Evolutionary conservation across 2,797 vertebrate genomes (phyloP), one percentile per base, ranked within the genome.

Genomic region (Esox masquinongy): DNA sequence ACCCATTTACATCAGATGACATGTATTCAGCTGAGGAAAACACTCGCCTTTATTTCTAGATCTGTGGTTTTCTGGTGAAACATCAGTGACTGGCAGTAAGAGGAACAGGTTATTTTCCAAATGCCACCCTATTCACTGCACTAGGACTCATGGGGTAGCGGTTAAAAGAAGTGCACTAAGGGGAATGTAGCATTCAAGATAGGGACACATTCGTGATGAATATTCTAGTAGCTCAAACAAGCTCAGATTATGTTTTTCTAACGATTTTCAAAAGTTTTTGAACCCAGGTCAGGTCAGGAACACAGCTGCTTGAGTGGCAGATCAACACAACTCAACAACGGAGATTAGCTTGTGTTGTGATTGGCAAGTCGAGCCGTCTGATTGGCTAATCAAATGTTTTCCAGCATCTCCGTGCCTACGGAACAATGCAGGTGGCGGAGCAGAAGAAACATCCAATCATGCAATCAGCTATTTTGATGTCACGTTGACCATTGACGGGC

Each of bases 341-440:
- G 76, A 22, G 82, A 87, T 81, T 79, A 76, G 72, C 72, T 86
- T 84, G 84, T 83, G 86, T 83, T 89, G 81, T 82, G 84, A 86
- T 85, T 83, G 83, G 89, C 79, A 26, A 88, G 82, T 86, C 74
- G 78, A 85, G 83, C 72, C 80, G 79, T 85, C 80, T 89, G 74
- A 69, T 85, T 87, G 90, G 83, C 84, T 90, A 90, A 91, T 91
- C 89, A 91, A 88, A 86, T 83, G 85, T 88, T 85, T 43, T 78
- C 81, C 84, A 88, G 89, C 86, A 82, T 82, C 81, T 73, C 76
- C 78, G 85, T 90, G 90, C 87, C 86, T 82, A 88, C 84, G 79
- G 72, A 85, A 85, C 80, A 85, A 84, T 83, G 68, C 75, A 80
- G 74, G 17, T 70, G 31, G 43, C 53, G 29, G 75, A 70, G 77